These are phyloP conservation scores for Leptopilina clavipes DNA, from an alignment of 1,140 invertebrate genomes.

Conservation along the genomic window DNA sequence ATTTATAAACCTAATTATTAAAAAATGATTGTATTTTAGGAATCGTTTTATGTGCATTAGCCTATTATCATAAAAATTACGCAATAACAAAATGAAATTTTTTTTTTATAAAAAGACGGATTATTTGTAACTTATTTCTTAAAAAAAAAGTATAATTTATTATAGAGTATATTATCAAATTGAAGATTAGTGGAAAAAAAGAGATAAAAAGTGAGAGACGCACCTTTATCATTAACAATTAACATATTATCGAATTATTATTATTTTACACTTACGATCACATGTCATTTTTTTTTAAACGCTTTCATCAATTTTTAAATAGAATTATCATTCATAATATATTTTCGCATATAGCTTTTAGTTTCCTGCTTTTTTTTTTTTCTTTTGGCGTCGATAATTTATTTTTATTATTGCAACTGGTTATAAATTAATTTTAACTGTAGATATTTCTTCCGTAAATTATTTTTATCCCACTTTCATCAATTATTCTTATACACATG, in stretches of 20 bases:
- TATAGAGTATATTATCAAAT: not conserved
- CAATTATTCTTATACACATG: not conserved
- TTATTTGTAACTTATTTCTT: not conserved
- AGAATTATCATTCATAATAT: not conserved
- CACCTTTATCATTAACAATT: slow-evolving; percentile 52
- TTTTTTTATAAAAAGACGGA: not conserved
- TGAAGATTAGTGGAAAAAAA: not conserved
- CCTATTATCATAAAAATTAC: not conserved
- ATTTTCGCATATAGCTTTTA: not conserved
- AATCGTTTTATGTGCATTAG: slow-evolving; percentile 17
- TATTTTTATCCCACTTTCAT: not conserved
- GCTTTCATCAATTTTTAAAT: slow-evolving; percentile 1
- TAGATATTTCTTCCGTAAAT: not conserved
- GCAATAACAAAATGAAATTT: not conserved
- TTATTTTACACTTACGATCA: slow-evolving; percentile 47
- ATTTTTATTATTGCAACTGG: too few relatives aligned
- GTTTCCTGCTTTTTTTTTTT: too few relatives aligned
- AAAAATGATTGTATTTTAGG: not conserved
- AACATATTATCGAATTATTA: slow-evolving; percentile 54
- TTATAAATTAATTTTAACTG: not conserved
- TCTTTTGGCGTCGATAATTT: too few relatives aligned
- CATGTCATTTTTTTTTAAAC: slow-evolving; percentile 50
- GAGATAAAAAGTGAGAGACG: not conserved
- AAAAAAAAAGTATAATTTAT: not conserved
- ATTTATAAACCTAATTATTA: not conserved